Evolutionary conservation across 2,113 vertebrate genomes (phyloP).

Genomic region (Hippopotamus amphibius): DNA sequence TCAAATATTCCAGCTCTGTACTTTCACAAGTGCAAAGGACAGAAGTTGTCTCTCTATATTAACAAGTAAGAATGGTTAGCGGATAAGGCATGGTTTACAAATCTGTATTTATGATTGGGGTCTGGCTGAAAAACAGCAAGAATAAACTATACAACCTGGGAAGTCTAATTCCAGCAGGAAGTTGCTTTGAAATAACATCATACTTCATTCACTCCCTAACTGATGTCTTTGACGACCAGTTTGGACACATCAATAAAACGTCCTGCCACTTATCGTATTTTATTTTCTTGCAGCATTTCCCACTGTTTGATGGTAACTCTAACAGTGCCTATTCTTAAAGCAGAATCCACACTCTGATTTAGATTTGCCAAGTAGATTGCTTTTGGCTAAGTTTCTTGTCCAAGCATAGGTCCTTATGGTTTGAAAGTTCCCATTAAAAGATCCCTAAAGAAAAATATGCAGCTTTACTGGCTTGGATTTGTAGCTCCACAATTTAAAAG

Average conservation of each 20-base stretch:
- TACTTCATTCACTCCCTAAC: slow-evolving; percentile 50
- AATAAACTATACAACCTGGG: slow-evolving; percentile 55
- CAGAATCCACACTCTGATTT: background rate
- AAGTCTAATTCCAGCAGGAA: slow-evolving; percentile 70
- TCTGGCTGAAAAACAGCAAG: slow-evolving; percentile 63
- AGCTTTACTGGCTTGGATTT: slow-evolving; percentile 35
- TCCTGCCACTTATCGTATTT: slow-evolving; percentile 67
- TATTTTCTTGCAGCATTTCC: slow-evolving; percentile 63
- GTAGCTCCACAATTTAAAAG: slow-evolving; percentile 60
- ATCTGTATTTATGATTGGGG: slow-evolving; percentile 73
- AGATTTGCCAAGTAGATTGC: background rate
- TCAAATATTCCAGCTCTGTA: slow-evolving; percentile 67
- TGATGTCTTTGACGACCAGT: slow-evolving; percentile 55
- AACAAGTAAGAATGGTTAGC: slow-evolving; percentile 55
- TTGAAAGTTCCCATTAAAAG: slow-evolving; percentile 47
- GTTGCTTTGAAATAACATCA: slow-evolving; percentile 75
- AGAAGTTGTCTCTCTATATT: slow-evolving; percentile 62
- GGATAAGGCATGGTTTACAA: slow-evolving; percentile 59
- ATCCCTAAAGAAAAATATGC: slow-evolving; percentile 61
- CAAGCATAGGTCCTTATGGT: background rate
- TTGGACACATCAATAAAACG: slow-evolving; percentile 65
- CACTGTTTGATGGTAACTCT: slow-evolving; percentile 48
- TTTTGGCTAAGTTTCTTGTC: slow-evolving; percentile 47
- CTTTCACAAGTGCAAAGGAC: slow-evolving; percentile 57
- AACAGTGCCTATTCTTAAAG: background rate